Base-by-base conservation (phyloP, 2,797 vertebrate genomes). In the Neostethus bicornis region DNA sequence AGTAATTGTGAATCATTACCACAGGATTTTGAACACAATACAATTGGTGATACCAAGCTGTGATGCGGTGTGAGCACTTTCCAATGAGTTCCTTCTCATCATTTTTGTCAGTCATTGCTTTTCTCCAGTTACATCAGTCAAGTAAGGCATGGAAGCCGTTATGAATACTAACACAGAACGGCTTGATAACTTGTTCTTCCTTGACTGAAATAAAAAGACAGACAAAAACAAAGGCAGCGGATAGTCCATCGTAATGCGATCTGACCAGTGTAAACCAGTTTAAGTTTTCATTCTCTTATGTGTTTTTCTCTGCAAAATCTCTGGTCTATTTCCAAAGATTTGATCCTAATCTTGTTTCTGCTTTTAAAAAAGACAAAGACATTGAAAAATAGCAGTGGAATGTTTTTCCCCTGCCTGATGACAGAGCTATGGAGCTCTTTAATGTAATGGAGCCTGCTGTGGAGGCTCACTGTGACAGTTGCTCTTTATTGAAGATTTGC, bases 401-500 rank as follows among this genome's bases (percentile, higher is more conserved):
- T 67, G 65, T 79, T 83, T 68, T 73, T 65, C 35, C 49, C 69
- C 51, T 52, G 57, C 73, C 74, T 78, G 61, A 70, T 79, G 72
- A 71, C 76, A 62, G 61, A 70, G 71, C 61, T 77, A 56, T 51
- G 49, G 14, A 67, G 52, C 58, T 79, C 77, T 89, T 81, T 71
- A 71, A 83, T 77, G 77, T 77, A 80, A 79, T 54, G 37, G 44
- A 66, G 70, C 70, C 76, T 52, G 80, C 80, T 71, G 82, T 57
- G 35, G 61, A 75, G 79, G 73, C 73, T 67, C 70, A 14, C 49
- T 75, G 68, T 87, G 85, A 87, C 84, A 85, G 79, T 90, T 82
- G 85, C 83, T 86, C 82, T 84, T 90, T 86, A 87, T 88, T 87
- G 85, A 88, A 87, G 77, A 86, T 87, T 87, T 88, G 81, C 80